Base-by-base conservation (phyloP, 64 coral and sea anemone species). In the Porites australiensis region DNA sequence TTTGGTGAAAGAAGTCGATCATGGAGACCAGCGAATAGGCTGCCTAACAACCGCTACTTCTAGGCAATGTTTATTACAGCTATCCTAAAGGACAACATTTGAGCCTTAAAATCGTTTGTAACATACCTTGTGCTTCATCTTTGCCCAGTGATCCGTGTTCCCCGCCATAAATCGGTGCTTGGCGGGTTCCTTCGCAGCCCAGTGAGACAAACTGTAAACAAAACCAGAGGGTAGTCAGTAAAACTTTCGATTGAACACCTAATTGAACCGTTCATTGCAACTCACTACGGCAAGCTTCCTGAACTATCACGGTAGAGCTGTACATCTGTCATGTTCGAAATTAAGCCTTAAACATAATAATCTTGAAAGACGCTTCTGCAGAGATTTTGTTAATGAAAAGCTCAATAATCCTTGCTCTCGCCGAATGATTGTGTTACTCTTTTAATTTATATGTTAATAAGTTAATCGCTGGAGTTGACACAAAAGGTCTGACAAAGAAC, bases 61-160 rank as follows among this genome's bases (percentile, higher is more conserved):
- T 19, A 3, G 45, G 73, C 47, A 59, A 13, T 66, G 65, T 46
- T 15, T 6, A 51, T 48, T 43, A 14, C 11, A 37, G 27, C 16
- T 52, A 57, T 12, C 12, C 54, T 57, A 7, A 12, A 3, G 7
- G 54, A 57, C 12, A 7, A 57, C 27, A 37, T 37, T 37, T 37
- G 27, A 1, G 27, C 27, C 27, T 37, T 37, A 37, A 37, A 37
- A 37, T 55, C 14, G 45, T 0, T 19, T 44, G 61, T 53, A 45
- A 4, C 44, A 10, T 82, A 96, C 95, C 95, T 97, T 97, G 68
- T 97, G 95, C 50, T 97, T 97, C 92, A 97, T 97, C 53, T 97
- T 97, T 20, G 95, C 88, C 95, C 95, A 97, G 58, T 97, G 95
- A 63, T 97, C 95, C 3, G 95, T 91, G 51, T 97, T 97, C 8